These are phyloP conservation scores for Carduelis carduelis DNA, from an alignment of 2,797 vertebrate genomes.

Conservation along the genomic window DNA sequence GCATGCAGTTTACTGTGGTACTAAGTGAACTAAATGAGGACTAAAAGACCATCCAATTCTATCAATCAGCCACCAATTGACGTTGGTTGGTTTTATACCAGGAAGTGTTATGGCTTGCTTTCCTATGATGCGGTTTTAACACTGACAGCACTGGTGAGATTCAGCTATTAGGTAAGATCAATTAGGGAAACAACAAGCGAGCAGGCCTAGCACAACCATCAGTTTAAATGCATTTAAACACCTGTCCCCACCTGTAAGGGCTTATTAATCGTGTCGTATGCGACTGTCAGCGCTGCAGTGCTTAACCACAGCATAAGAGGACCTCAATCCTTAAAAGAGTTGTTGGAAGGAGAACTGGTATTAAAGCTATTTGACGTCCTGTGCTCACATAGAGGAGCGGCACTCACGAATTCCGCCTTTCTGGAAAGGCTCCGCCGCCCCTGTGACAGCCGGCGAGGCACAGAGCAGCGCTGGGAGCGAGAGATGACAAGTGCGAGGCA, in stretches of 20 bases:
- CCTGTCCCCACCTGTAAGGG: background rate
- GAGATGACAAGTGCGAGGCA: background rate
- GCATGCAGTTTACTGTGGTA: background rate
- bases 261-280: background rate
- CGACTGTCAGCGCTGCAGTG: background rate
- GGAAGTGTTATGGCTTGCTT: background rate
- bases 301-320: background rate
- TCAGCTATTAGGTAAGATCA: background rate
- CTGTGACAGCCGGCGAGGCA: background rate
- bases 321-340: background rate
- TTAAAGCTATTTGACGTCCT: background rate
- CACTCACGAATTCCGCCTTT: background rate
- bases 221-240: background rate
- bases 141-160: background rate
- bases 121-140: background rate
- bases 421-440: background rate
- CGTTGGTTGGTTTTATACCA: background rate
- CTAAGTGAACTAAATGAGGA: background rate
- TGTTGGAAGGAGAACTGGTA: background rate
- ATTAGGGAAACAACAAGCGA: background rate
- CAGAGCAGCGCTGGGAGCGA: background rate
- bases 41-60: background rate
- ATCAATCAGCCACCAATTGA: background rate
- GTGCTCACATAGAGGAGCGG: background rate
- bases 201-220: background rate